Base-by-base conservation (phyloP, 2,113 vertebrate species). In the Lagopus muta region DNA sequence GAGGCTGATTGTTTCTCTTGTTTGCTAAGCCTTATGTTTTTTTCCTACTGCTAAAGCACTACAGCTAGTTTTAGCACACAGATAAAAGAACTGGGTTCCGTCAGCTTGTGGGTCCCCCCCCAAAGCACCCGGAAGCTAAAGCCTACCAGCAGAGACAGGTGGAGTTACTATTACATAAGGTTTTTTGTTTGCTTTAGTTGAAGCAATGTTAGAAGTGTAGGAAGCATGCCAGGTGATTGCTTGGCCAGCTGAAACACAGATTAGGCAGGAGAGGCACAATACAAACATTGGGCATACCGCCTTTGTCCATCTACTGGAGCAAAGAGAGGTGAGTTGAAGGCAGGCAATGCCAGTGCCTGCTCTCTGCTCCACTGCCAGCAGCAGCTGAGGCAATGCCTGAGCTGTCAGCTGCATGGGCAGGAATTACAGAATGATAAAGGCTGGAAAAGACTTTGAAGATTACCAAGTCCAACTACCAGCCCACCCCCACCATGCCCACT, bases 131-230 rank as follows among this genome's bases (percentile, higher is more conserved):
- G 22, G 18, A 76, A 45, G 69, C 28, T 36, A 89, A 91, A 69
- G 0, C 9, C 18, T 60, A 54, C 18, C 40, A 48, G 7, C 20
- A 48, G 36, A 65, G 65, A 34, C 28, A 81, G 0, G 0, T 28
- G 13, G 69, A 85, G 79, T 69, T 43, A 82, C 27, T 13, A 65
- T 36, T 90, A 38, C 10, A 12, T 5, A 47, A 38, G 61, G 2
- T 2, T 40, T 73, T 13, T 34, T 27, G 4, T 57, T 6, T 2
- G 12, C 19, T 91, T 84, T 79, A 30, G 18, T 76, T 62, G 36
- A 85, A 24, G 48, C 55, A 64, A 62, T 62, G 13, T 61, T 36
- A 57, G 40, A 8, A 43, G 16, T 7, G 38, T 5, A 55, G 38
- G 30, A 62, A 82, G 81, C 13, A 12, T 40, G 52, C 47, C 32